These are phyloP conservation scores for Drosophila koepferae DNA, from an alignment of 2,888 invertebrate genomes.

Conservation along the genomic window DNA sequence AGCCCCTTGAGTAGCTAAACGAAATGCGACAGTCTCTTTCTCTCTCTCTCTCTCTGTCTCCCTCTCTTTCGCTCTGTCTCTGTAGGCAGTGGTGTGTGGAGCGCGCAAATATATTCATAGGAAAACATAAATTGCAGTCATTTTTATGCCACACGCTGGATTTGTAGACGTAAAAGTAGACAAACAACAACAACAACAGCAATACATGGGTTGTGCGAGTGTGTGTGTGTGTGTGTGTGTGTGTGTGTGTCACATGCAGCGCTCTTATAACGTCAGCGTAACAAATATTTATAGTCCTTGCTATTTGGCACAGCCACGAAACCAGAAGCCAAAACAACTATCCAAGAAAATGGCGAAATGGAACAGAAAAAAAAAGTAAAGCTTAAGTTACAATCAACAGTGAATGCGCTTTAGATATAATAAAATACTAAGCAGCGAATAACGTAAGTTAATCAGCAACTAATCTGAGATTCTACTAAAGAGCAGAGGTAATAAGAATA, in stretches of 20 bases:
- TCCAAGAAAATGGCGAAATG: conserved; percentile 32
- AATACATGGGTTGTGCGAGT: conserved; percentile 34
- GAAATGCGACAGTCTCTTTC: neutral
- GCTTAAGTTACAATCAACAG: neutral
- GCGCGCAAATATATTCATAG: conserved; percentile 76
- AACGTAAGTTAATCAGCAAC: neutral
- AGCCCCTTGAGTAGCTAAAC: conserved; percentile 17
- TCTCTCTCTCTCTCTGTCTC: neutral
- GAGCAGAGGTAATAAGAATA: too few species aligned
- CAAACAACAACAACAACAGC: conserved; percentile 45
- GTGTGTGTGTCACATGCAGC: conserved; percentile 53
- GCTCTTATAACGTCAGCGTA: conserved; percentile 69
- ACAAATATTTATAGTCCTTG: conserved; percentile 79
- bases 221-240: conserved; percentile 37
- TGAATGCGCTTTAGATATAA: neutral
- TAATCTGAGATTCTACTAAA: neutral
- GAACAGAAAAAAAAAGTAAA: neutral
- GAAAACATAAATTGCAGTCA: conserved; percentile 83
- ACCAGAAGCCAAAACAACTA: conserved; percentile 40
- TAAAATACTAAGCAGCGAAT: neutral
- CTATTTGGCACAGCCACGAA: conserved; percentile 62
- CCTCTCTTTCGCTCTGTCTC: too few species aligned
- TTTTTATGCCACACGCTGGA: conserved; percentile 81
- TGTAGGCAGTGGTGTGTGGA: neutral
- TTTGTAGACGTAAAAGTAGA: conserved; percentile 75